phyloP scores from a whole-genome alignment of 2,797 vertebrate species.

The Cossypha caffra region DNA sequence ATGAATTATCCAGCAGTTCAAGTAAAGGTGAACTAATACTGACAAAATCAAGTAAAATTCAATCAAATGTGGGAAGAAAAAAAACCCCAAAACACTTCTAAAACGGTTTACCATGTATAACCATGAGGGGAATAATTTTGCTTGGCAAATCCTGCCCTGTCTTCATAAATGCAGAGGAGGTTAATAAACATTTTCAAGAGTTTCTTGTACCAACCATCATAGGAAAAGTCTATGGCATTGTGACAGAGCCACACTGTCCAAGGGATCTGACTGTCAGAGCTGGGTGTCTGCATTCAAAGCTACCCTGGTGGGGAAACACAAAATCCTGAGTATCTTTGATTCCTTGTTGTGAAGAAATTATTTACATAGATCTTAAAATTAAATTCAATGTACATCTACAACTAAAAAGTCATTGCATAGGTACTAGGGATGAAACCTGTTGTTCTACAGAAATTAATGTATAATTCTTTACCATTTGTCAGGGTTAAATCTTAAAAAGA shows the following conservation, averaged over 20 bases:
- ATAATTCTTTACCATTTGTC: neutral
- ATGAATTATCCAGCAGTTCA: slow-evolving; percentile 66
- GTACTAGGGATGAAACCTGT: neutral
- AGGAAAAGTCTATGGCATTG: neutral
- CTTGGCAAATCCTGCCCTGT: neutral
- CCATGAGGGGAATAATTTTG: neutral
- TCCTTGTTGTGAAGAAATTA: neutral
- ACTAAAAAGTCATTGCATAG: neutral
- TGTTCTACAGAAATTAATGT: neutral
- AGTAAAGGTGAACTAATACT: slow-evolving; percentile 55
- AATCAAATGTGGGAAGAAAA: neutral
- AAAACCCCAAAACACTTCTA: neutral
- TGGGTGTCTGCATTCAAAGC: neutral
- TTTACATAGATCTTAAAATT: neutral
- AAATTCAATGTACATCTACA: neutral
- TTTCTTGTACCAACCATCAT: neutral
- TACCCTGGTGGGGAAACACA: neutral
- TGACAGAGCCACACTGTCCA: neutral
- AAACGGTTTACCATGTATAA: neutral
- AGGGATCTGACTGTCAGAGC: neutral
- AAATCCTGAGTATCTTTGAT: neutral
- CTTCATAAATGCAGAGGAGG: neutral
- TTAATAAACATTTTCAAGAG: neutral
- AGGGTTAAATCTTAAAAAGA: neutral
- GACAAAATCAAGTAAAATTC: slow-evolving; percentile 49